These are phyloP conservation scores for Allochrocebus solatus DNA, from an alignment of 2,797 vertebrate species.

Conservation along the genomic window DNA sequence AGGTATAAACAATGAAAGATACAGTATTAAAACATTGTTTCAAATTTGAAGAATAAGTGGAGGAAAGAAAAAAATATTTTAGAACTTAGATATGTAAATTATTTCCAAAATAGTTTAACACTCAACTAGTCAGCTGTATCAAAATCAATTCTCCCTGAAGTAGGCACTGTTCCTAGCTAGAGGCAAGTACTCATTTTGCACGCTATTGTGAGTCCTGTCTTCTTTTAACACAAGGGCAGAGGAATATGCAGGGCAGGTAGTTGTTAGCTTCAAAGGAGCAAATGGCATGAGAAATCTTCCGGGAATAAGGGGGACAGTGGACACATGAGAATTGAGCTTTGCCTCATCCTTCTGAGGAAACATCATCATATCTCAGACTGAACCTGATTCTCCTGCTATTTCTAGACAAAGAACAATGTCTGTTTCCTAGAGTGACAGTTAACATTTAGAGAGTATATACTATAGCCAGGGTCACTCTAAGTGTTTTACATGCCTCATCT, in stretches of 20 bases:
- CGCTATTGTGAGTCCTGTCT: neutral
- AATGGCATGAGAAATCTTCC: neutral
- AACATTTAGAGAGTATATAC: neutral
- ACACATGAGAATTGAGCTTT: neutral
- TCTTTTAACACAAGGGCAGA: neutral
- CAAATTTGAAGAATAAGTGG: neutral
- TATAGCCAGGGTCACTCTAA: neutral
- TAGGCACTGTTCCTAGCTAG: neutral
- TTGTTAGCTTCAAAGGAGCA: neutral
- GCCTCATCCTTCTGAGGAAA: neutral
- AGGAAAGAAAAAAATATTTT: neutral
- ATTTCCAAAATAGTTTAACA: neutral
- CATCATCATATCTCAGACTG: neutral
- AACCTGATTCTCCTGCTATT: constrained; percentile 1
- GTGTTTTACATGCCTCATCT: neutral
- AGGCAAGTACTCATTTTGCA: neutral
- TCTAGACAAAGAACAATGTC: constrained; percentile 8
- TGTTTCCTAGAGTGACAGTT: neutral
- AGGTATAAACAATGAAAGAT: neutral
- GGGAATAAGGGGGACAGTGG: neutral
- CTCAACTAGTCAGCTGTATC: neutral
- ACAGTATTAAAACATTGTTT: neutral
- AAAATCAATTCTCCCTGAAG: neutral
- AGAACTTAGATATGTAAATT: neutral
- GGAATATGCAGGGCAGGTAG: neutral